phyloP scores from a whole-genome alignment of 1,140 invertebrate species.

The Druon quercuslanigerum region DNA sequence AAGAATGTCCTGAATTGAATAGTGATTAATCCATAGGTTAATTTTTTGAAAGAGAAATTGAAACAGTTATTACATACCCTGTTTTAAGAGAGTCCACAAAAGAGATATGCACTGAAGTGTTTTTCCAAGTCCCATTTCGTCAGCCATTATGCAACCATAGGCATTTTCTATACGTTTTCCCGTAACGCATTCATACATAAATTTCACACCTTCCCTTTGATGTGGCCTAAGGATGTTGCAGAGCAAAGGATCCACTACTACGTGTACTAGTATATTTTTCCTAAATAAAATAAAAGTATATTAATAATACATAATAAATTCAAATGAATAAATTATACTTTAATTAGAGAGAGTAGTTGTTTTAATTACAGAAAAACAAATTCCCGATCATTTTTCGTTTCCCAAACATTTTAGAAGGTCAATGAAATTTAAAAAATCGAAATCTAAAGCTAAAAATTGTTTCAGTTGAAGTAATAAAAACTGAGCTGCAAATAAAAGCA shows the following conservation, averaged over 20 bases:
- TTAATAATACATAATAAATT: background rate
- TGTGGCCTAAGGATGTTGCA: conserved; percentile 95
- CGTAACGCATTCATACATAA: conserved; percentile 99
- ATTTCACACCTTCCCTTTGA: conserved; percentile 99
- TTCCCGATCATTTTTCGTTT: too few relatives aligned
- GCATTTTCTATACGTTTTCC: conserved; percentile 91
- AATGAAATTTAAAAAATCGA: too few relatives aligned
- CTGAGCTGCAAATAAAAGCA: too few relatives aligned
- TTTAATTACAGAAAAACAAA: too few relatives aligned
- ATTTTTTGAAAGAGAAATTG: too few relatives aligned
- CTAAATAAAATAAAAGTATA: conserved; percentile 53
- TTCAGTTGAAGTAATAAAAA: too few relatives aligned
- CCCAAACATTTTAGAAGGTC: too few relatives aligned
- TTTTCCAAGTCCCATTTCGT: conserved; percentile 98
- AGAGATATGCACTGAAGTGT: conserved; percentile 98
- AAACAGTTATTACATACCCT: conserved; percentile 71
- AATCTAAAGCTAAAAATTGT: too few relatives aligned
- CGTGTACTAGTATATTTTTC: conserved; percentile 66
- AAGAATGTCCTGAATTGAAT: too few relatives aligned
- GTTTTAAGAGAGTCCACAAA: conserved; percentile 94
- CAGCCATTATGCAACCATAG: conserved; percentile 98
- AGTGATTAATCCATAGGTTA: too few relatives aligned
- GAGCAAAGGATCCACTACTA: conserved; percentile 91
- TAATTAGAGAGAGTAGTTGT: too few relatives aligned
- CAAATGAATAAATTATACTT: background rate